phyloP scores from a whole-genome alignment of 2,797 vertebrate genomes.

The Hippopotamyrus pictus region DNA sequence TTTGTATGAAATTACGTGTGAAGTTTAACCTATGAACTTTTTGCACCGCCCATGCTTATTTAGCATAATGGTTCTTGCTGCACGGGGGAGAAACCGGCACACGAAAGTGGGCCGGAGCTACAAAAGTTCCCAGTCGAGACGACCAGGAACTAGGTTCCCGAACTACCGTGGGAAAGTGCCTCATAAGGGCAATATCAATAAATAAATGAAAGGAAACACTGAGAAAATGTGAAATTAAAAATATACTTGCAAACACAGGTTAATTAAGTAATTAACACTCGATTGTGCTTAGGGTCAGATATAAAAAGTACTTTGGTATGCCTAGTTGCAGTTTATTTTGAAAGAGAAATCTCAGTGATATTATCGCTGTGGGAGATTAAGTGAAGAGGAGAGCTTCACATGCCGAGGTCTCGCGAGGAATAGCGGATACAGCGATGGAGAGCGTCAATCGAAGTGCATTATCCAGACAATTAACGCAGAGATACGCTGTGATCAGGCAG shows the following conservation, averaged over 20 bases:
- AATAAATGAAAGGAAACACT: not conserved
- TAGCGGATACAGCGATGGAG: not conserved
- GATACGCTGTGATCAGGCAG: not conserved
- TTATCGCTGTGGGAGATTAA: too few relatives aligned
- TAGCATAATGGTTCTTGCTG: not conserved
- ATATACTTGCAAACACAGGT: not conserved
- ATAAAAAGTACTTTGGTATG: too few relatives aligned
- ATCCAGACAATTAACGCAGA: not conserved
- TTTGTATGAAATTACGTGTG: not conserved
- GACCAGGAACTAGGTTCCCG: not conserved
- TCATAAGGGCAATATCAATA: not conserved
- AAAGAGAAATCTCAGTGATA: too few relatives aligned
- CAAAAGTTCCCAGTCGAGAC: not conserved
- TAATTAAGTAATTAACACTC: not conserved
- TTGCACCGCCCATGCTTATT: not conserved
- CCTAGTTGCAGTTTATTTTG: too few relatives aligned
- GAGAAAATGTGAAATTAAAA: not conserved
- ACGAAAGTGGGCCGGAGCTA: not conserved
- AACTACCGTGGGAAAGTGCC: not conserved
- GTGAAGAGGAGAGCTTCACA: too few relatives aligned
- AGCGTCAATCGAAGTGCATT: not conserved
- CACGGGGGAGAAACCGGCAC: not conserved
- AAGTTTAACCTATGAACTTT: not conserved
- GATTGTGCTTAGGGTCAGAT: too few relatives aligned
- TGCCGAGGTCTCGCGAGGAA: not conserved